These are phyloP conservation scores for Aporophyla nigra DNA, from an alignment of 2,888 invertebrate genomes.

Conservation along the genomic window DNA sequence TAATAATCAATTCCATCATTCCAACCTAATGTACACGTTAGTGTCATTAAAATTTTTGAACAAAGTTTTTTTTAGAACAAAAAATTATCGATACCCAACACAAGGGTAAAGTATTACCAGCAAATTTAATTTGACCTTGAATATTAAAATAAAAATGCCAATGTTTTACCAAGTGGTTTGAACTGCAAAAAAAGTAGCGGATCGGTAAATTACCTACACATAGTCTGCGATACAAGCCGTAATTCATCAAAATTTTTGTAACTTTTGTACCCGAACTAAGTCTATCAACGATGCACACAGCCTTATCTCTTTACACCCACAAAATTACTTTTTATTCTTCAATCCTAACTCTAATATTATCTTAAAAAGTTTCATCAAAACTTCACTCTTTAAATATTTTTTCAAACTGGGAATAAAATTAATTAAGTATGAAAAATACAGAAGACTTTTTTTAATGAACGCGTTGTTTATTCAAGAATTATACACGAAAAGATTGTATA, in stretches of 20 bases:
- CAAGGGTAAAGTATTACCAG: too few relatives aligned
- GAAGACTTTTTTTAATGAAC: constrained; percentile 7
- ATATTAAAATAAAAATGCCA: too few relatives aligned
- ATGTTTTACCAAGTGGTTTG: not conserved
- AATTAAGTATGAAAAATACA: not conserved
- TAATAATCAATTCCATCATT: too few relatives aligned
- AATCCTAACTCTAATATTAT: not conserved
- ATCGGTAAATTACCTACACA: too few relatives aligned
- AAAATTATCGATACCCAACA: too few relatives aligned
- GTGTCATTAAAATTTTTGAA: too few relatives aligned
- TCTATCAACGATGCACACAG: constrained; percentile 7
- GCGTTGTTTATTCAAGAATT: too few relatives aligned
- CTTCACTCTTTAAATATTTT: constrained; percentile 20
- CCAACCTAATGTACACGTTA: too few relatives aligned
- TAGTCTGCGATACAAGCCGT: too few relatives aligned
- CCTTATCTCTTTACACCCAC: constrained; percentile 7
- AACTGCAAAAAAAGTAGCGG: too few relatives aligned
- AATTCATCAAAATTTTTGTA: not conserved
- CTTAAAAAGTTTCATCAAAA: constrained; percentile 22
- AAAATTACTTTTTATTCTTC: constrained; percentile 9
- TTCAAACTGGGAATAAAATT: constrained; percentile 8
- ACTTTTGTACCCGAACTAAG: not conserved
- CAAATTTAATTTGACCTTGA: too few relatives aligned
- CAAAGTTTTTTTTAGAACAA: too few relatives aligned
- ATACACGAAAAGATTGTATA: not conserved